phyloP scores from a whole-genome alignment of 2,797 vertebrate genomes.

The Xiphorhynchus erythropygius region DNA sequence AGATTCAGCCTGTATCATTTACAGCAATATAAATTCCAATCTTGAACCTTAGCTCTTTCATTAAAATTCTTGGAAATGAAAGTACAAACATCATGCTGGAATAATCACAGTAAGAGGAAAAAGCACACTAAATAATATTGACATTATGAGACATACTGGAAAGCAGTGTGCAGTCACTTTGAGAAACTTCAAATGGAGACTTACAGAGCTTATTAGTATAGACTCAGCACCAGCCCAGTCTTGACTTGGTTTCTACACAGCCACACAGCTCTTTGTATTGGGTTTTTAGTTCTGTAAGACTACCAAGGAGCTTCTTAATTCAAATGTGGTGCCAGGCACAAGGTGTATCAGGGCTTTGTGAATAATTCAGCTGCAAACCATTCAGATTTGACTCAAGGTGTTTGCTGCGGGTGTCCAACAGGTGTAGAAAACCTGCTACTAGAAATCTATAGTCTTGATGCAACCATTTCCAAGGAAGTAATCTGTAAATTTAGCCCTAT shows the following conservation, averaged over 20 bases:
- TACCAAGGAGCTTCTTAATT: neutral
- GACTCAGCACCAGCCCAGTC: neutral
- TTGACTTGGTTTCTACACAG: neutral
- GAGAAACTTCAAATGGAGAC: neutral
- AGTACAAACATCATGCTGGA: neutral
- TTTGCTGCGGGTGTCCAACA: neutral
- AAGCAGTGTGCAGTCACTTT: neutral
- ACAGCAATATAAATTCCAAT: slow-evolving; percentile 3
- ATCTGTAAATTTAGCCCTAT: neutral
- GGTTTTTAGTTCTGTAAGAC: neutral
- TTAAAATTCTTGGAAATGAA: slow-evolving; percentile 14
- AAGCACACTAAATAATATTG: neutral
- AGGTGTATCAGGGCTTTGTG: neutral
- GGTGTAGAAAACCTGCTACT: neutral
- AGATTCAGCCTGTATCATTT: neutral
- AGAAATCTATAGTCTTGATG: neutral
- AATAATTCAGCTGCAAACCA: neutral
- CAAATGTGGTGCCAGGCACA: neutral
- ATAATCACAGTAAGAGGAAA: neutral
- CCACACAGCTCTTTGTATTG: neutral
- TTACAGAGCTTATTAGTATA: neutral
- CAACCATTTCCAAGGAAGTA: neutral
- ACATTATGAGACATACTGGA: neutral
- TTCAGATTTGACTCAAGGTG: neutral
- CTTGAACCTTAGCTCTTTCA: neutral